These are phyloP conservation scores for Chymomyza procnemis DNA, from an alignment of 2,888 invertebrate genomes.

Conservation along the genomic window DNA sequence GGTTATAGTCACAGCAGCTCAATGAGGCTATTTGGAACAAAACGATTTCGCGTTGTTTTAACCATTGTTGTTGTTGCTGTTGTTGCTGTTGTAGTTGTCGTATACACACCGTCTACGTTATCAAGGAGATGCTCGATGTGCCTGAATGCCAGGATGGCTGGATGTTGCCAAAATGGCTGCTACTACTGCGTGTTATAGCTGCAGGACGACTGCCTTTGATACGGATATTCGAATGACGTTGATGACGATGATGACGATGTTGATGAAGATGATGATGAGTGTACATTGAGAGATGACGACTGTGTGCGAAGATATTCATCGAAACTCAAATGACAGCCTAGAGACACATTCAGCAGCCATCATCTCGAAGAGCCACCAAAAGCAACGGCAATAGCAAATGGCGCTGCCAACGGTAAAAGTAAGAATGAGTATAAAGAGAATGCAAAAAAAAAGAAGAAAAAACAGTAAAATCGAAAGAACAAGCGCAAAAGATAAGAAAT, in stretches of 20 bases:
- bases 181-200: no score
- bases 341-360: conserved; percentile 75
- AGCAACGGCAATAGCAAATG: conserved; percentile 4
- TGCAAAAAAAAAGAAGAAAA: neutral
- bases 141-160: no score
- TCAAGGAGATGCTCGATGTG: neutral
- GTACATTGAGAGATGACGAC: conserved; percentile 63
- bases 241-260: conserved; percentile 12
- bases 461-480: neutral
- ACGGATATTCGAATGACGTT: neutral
- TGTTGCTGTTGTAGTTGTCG: conserved; percentile 24
- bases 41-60: conserved; percentile 62
- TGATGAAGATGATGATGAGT: conserved; percentile 1
- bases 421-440: neutral
- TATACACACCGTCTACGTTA: conserved; percentile 1
- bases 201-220: neutral
- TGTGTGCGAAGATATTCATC: conserved; percentile 70
- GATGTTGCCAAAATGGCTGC: neutral
- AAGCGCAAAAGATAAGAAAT: conserved; percentile 63
- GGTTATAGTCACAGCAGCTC: conserved; percentile 41
- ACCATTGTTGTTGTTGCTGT: conserved; percentile 20
- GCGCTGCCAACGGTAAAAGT: neutral
- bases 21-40: conserved; percentile 75
- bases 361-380: neutral
- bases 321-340: conserved; percentile 78